A percentile compares a stretch with the other conserved stretches of the same genome.
Conservation (phyloP, 2,113 vertebrate species). For the Aegithalos caudatus region DNA sequence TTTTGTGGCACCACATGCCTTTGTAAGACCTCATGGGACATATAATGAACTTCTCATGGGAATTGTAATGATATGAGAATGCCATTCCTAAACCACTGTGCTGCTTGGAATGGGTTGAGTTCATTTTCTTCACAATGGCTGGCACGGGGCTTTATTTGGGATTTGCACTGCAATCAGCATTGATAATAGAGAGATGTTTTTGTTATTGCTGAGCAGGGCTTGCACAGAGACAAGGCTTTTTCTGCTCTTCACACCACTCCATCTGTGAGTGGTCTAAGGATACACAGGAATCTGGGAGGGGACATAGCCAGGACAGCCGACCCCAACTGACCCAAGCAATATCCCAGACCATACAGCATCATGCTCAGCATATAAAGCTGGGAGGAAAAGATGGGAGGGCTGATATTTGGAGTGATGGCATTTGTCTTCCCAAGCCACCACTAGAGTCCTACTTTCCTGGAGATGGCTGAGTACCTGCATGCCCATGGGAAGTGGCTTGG, state of each 20-base stretch:
- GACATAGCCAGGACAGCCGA: background rate
- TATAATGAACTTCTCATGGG: background rate
- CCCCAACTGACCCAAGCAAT: background rate
- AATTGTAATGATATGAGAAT: background rate
- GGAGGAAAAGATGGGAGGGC: background rate
- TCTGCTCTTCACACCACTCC: background rate
- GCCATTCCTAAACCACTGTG: background rate
- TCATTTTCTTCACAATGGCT: background rate
- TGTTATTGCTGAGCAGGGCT: background rate
- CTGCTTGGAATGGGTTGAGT: background rate
- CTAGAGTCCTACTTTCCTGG: background rate
- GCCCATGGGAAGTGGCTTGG: background rate
- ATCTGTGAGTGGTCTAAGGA: background rate
- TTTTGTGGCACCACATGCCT: background rate
- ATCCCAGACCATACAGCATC: background rate
- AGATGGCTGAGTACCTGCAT: background rate
- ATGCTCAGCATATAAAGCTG: background rate
- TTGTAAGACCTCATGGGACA: background rate
- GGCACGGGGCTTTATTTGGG: background rate
- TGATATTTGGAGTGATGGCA: rapidly evolving
- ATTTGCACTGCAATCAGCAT: background rate
- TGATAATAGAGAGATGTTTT: background rate
- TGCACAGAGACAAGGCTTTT: background rate
- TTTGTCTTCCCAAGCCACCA: background rate
- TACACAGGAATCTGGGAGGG: background rate